A percentile compares a stretch with the other conserved stretches of the same genome.
phyloP scores from a whole-genome alignment of 1,140 invertebrate genomes.

The Apolygus lucorum region DNA sequence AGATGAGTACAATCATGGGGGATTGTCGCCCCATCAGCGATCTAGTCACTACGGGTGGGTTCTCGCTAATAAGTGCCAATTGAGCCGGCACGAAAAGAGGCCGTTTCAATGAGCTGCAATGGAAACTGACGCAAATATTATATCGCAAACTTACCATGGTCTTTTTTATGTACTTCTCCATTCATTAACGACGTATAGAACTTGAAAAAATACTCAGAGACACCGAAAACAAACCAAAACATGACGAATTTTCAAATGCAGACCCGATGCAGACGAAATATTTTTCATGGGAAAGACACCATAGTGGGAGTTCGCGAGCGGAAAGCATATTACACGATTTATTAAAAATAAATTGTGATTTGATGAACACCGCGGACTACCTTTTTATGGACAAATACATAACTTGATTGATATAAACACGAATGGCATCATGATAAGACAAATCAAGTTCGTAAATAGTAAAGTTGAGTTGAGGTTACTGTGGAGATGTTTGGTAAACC shows the following conservation, averaged over 20 bases:
- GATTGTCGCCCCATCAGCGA: neutral
- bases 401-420: neutral
- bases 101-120: neutral
- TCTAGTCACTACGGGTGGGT: neutral
- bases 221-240: neutral
- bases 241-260: neutral
- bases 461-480: no score
- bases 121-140: neutral
- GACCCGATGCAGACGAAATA: neutral
- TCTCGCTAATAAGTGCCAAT: neutral
- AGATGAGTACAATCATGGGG: no score
- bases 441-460: neutral
- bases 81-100: conserved; percentile 3
- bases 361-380: neutral
- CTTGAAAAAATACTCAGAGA: neutral
- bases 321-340: neutral
- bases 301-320: neutral
- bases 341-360: neutral
- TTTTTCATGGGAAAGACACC: neutral
- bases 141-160: conserved; percentile 1
- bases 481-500: no score
- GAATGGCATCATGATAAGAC: neutral
- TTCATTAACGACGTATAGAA: conserved; percentile 8
- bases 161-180: conserved; percentile 15
- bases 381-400: neutral